phyloP scores from a whole-genome alignment of 2,888 invertebrate genomes.

The Graphium colonna region DNA sequence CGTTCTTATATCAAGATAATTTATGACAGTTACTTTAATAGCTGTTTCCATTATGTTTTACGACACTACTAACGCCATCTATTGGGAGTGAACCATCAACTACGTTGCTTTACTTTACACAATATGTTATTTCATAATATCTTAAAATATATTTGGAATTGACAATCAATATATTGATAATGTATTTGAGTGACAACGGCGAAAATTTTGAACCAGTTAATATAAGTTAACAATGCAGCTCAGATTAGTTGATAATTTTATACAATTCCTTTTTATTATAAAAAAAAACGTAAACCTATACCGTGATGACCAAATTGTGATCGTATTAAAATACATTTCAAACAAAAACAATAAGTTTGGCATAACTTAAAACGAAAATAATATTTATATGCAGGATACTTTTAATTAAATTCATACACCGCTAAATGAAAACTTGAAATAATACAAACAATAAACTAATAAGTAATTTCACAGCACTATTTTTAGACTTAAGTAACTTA shows the following conservation, averaged over 20 bases:
- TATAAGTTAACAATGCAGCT: too few relatives aligned
- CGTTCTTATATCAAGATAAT: background rate
- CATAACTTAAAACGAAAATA: too few relatives aligned
- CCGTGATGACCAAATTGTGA: too few relatives aligned
- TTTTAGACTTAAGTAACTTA: slow-evolving; percentile 13
- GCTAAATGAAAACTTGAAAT: background rate
- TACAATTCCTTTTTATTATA: too few relatives aligned
- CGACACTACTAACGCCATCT: slow-evolving; percentile 39
- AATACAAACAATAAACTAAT: background rate
- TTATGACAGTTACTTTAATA: background rate
- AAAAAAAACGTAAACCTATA: too few relatives aligned
- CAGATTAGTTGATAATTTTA: too few relatives aligned
- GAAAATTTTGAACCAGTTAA: too few relatives aligned
- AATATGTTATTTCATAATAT: background rate
- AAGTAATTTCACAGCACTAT: slow-evolving; percentile 34
- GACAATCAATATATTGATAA: background rate
- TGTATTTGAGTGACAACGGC: background rate
- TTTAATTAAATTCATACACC: too few relatives aligned
- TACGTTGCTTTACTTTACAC: slow-evolving; percentile 3
- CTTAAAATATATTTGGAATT: background rate
- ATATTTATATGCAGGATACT: too few relatives aligned
- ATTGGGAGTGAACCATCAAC: slow-evolving; percentile 23
- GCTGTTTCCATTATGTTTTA: background rate
- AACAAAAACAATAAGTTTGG: too few relatives aligned
- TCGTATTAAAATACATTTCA: too few relatives aligned